Conservation (phyloP, 1,140 invertebrate species). For the Neodiprion virginianus region DNA sequence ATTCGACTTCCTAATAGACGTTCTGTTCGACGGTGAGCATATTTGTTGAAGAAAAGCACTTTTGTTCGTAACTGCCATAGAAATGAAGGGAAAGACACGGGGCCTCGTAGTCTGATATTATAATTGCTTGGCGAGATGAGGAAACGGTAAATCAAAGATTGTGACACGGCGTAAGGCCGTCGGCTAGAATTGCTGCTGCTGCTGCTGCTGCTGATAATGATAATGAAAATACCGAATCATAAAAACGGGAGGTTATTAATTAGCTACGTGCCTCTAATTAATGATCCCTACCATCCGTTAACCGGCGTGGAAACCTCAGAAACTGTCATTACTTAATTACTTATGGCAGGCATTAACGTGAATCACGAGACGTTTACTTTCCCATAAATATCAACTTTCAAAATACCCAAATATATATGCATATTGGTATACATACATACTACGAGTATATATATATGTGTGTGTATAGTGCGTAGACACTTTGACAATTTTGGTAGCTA, state of each 20-base stretch:
- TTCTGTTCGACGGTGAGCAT: too few species aligned
- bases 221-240: not conserved
- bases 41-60: too few species aligned
- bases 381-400: not conserved
- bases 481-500: too few species aligned
- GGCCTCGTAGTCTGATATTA: too few species aligned
- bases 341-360: not conserved
- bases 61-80: too few species aligned
- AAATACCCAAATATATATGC: too few species aligned
- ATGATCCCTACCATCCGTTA: not conserved
- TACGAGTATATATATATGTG: too few species aligned
- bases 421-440: too few species aligned
- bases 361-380: slow-evolving; percentile 7
- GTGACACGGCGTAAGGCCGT: not conserved
- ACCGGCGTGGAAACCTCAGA: not conserved
- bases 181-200: too few species aligned
- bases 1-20: too few species aligned
- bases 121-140: slow-evolving; percentile 1
- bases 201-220: not conserved
- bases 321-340: slow-evolving; percentile 2
- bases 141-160: not conserved
- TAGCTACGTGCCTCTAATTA: not conserved
- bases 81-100: too few species aligned
- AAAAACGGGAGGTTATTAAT: slow-evolving; percentile 4
- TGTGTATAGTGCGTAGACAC: too few species aligned